Conservation (phyloP, 2,113 vertebrate species). For the Burhinus oedicnemus region DNA sequence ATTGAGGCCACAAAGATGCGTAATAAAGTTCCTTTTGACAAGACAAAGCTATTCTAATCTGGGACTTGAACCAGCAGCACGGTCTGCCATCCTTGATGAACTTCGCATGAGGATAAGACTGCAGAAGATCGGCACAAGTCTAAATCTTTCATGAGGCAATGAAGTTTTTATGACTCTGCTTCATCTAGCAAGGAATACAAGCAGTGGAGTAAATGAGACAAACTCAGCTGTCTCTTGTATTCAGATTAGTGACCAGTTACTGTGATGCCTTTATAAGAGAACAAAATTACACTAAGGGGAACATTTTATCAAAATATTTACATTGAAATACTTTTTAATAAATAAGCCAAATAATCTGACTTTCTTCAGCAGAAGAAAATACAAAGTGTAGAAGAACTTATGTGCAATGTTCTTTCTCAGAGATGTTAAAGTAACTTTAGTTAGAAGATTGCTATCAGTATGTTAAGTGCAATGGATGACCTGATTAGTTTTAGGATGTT, state of each 20-base stretch:
- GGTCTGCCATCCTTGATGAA: neutral
- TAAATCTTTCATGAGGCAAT: neutral
- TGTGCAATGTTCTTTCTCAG: neutral
- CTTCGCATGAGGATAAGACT: neutral
- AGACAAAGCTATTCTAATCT: neutral
- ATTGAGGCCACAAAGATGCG: neutral
- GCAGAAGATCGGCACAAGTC: neutral
- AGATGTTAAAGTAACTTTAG: neutral
- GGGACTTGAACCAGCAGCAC: neutral
- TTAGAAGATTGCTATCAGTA: neutral
- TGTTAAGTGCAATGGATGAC: neutral
- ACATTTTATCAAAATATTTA: neutral
- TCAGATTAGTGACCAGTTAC: neutral
- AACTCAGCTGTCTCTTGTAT: neutral
- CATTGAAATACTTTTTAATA: neutral
- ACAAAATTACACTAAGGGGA: neutral
- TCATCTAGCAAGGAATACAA: neutral
- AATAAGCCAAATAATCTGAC: neutral
- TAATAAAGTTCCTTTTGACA: neutral
- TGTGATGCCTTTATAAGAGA: neutral
- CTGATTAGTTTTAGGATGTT: neutral
- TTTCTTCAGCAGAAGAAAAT: neutral
- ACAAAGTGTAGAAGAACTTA: neutral
- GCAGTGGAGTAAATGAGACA: neutral
- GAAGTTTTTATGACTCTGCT: slow-evolving; percentile 4